A percentile compares a stretch with the other conserved stretches of the same genome.
Conservation (phyloP, 2,113 vertebrate genomes). For the Percina caprodes region DNA sequence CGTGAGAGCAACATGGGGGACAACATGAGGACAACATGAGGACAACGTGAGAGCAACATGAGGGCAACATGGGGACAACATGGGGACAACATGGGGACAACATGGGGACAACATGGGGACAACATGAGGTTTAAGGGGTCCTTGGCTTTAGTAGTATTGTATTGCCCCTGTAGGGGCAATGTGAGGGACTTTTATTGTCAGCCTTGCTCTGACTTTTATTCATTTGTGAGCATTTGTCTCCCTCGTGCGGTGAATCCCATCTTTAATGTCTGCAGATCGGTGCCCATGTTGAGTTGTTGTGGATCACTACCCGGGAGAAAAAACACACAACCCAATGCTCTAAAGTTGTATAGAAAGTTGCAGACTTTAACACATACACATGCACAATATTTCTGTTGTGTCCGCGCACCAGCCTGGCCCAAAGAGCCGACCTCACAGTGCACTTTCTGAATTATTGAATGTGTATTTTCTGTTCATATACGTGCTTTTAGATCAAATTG, state of each 20-base stretch:
- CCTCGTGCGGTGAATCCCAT: constrained; percentile 5
- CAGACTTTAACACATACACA: no score
- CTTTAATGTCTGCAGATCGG: neutral
- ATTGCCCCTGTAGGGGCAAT: no score
- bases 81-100: no score
- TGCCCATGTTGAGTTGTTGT: neutral
- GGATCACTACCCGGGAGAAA: neutral
- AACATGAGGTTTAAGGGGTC: no score
- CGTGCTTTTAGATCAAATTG: neutral
- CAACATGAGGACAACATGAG: no score
- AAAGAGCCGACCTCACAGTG: neutral
- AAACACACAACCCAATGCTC: neutral
- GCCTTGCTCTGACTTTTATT: neutral
- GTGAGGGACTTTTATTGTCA: neutral
- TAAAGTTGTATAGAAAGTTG: neutral
- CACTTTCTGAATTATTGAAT: neutral
- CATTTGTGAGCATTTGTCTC: constrained; percentile 36
- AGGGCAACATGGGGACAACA: no score
- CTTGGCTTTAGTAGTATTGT: no score
- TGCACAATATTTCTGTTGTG: neutral
- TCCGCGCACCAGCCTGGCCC: neutral
- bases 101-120: no score
- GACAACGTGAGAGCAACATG: no score
- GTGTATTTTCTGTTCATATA: neutral
- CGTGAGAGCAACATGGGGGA: no score